Evolutionary conservation across 1,140 invertebrate species (phyloP).

Genomic region (Acyrthosiphon pisum): DNA sequence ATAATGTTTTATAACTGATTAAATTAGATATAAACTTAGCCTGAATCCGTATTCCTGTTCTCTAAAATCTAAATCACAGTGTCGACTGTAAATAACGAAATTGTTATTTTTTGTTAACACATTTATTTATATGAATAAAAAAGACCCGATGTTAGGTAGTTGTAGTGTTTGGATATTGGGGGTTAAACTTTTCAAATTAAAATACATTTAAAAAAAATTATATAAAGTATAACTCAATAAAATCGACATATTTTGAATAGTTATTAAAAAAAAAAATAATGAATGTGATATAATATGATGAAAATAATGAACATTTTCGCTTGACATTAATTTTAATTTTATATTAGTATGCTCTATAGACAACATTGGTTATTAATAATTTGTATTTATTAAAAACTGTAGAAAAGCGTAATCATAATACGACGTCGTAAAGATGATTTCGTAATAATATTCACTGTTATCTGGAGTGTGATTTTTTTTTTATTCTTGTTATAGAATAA

Average conservation of each 20-base stretch:
- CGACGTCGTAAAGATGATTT: not conserved
- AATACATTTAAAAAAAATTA: too few relatives aligned
- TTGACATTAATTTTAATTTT: not conserved
- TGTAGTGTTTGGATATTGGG: not conserved
- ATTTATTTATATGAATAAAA: not conserved
- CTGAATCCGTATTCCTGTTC: not conserved
- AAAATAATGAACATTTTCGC: not conserved
- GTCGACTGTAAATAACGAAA: not conserved
- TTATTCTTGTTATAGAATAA: not conserved
- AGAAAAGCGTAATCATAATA: not conserved
- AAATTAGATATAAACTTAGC: constrained; percentile 18
- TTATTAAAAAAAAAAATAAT: not conserved
- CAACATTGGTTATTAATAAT: too few relatives aligned
- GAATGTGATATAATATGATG: not conserved
- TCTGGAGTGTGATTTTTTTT: not conserved
- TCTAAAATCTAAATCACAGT: not conserved
- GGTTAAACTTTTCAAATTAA: not conserved
- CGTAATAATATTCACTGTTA: not conserved
- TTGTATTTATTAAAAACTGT: not conserved
- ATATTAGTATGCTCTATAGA: too few relatives aligned
- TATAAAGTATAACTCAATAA: not conserved
- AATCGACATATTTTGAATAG: not conserved
- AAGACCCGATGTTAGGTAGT: not conserved
- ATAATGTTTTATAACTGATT: constrained; percentile 19
- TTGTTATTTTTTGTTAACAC: not conserved